Conservation (phyloP, 2,888 invertebrate genomes). For the Oasisia sp. region DNA sequence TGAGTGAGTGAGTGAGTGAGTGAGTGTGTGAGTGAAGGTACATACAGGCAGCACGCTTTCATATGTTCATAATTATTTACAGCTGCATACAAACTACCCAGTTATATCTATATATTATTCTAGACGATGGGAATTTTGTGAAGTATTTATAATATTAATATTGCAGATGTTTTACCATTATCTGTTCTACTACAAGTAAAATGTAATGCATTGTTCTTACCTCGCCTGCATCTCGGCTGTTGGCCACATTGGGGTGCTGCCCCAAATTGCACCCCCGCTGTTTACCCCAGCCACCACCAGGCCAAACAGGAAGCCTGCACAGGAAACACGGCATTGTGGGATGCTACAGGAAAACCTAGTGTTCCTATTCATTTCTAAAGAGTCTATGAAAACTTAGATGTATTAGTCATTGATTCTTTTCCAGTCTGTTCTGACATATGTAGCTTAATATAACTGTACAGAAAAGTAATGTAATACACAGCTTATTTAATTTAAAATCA, state of each 20-base stretch:
- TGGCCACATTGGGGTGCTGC: conserved; percentile 44
- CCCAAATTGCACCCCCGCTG: conserved; percentile 50
- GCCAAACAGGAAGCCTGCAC: conserved; percentile 40
- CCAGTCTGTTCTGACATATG: neutral
- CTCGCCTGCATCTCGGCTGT: conserved; percentile 46
- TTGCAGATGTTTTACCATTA: neutral
- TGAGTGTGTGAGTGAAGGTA: too few relatives aligned
- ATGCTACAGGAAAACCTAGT: neutral
- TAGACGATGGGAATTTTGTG: too few relatives aligned
- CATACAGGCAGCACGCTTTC: too few relatives aligned
- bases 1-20: too few relatives aligned
- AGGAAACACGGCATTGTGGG: neutral
- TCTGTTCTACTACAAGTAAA: too few relatives aligned
- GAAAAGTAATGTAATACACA: neutral
- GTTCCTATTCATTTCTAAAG: neutral
- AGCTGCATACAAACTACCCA: too few relatives aligned
- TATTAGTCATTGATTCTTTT: neutral
- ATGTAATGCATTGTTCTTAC: conserved; percentile 25
- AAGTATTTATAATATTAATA: neutral
- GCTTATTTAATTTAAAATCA: neutral
- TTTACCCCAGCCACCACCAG: conserved; percentile 47
- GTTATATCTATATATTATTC: too few relatives aligned
- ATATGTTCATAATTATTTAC: too few relatives aligned
- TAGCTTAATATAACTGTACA: neutral
- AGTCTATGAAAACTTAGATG: neutral